These are phyloP conservation scores for Ceyx margarethae DNA, from an alignment of 2,113 vertebrate genomes.

Conservation along the genomic window DNA sequence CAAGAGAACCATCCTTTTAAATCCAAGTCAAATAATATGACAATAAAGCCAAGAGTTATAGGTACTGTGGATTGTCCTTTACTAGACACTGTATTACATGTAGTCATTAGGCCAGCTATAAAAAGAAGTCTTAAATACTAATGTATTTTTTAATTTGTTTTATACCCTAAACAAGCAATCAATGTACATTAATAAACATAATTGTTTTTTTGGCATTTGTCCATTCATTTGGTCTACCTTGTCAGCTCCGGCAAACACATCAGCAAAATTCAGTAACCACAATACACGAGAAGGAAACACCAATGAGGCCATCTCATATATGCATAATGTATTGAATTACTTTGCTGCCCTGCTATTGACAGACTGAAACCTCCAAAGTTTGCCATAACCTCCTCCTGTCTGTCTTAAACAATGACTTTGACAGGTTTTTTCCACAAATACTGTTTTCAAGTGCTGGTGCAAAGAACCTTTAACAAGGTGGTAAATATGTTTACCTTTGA, in stretches of 20 bases:
- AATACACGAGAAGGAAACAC: slow-evolving; percentile 42
- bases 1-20: slow-evolving; percentile 62
- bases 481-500: slow-evolving; percentile 95
- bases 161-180: slow-evolving; percentile 88
- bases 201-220: slow-evolving; percentile 85
- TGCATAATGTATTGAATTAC: slow-evolving; percentile 73
- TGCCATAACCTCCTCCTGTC: slow-evolving; percentile 19
- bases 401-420: slow-evolving; percentile 52
- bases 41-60: slow-evolving; percentile 59
- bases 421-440: slow-evolving; percentile 79
- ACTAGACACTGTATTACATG: slow-evolving; percentile 61
- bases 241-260: slow-evolving; percentile 66
- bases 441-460: slow-evolving; percentile 78
- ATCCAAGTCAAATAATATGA: slow-evolving; percentile 69
- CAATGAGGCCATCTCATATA: slow-evolving; percentile 66
- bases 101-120: slow-evolving; percentile 72
- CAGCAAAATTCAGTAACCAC: slow-evolving; percentile 68
- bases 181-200: slow-evolving; percentile 91
- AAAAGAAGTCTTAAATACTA: slow-evolving; percentile 81
- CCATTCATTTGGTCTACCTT: slow-evolving; percentile 80
- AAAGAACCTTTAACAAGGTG: slow-evolving; percentile 84
- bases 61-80: slow-evolving; percentile 67
- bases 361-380: slow-evolving; percentile 69
- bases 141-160: slow-evolving; percentile 86
- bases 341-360: slow-evolving; percentile 36